Evolutionary conservation across 2,797 vertebrate species (phyloP).

Genomic region (Pseudochirops corinnae): DNA sequence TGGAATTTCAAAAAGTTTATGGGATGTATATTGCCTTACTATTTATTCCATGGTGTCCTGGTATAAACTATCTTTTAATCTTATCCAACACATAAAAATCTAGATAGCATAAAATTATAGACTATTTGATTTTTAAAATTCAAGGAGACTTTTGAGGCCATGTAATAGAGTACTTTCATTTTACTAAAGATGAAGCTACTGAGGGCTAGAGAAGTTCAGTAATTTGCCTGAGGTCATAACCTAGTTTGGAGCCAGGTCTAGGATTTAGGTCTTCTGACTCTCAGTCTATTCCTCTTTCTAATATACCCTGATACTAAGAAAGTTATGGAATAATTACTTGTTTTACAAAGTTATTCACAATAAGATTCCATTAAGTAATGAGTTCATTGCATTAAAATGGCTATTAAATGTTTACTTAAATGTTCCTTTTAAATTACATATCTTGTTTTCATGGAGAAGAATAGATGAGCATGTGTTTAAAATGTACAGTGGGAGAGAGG

Average conservation of each 20-base stretch:
- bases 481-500: neutral
- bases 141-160: slow-evolving; percentile 23
- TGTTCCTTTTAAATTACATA: slow-evolving; percentile 30
- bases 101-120: neutral
- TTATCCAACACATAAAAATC: slow-evolving; percentile 10
- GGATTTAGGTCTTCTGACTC: neutral
- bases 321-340: slow-evolving; percentile 33
- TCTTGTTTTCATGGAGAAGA: neutral
- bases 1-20: neutral
- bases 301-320: neutral
- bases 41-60: neutral
- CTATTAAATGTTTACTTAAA: slow-evolving; percentile 20
- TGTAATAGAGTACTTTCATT: neutral
- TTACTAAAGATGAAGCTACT: neutral
- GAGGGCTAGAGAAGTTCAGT: slow-evolving; percentile 1
- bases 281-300: neutral
- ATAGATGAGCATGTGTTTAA: neutral
- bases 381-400: slow-evolving; percentile 10
- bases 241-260: neutral
- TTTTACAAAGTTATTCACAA: slow-evolving; percentile 36
- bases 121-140: slow-evolving; percentile 9
- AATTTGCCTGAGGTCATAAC: neutral
- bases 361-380: neutral
- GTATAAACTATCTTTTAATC: neutral
- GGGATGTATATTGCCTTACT: neutral